Evolutionary conservation across 2,797 vertebrate species (phyloP), one percentile per base, ranked within the genome.

Genomic region (Poliocrania exsul): DNA sequence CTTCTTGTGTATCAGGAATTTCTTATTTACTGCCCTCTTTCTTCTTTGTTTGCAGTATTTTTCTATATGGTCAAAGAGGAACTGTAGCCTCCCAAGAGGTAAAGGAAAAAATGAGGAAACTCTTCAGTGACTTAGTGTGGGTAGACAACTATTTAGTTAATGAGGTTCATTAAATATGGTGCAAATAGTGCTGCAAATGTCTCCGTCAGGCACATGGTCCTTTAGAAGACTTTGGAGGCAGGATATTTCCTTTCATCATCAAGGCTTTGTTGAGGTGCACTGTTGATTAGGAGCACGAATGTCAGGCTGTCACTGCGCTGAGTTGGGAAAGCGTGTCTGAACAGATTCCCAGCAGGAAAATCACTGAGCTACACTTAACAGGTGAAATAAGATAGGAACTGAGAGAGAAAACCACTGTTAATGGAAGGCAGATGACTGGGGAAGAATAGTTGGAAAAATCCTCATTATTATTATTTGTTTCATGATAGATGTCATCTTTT

Each of bases 161-260:
- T 81, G 75, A 95, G 87, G 53, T 97, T 93, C 95, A 88, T 96
- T 92, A 97, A 93, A 90, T 87, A 75, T 67, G 50, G 84, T 92
- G 85, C 92, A 97, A 96, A 93, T 85, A 94, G 84, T 78, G 85
- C 93, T 92, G 96, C 80, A 96, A 93, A 78, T 89, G 71, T 83
- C 95, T 97, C 96, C 28, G 13, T 97, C 96, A 97, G 90, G 92
- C 91, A 96, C 85, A 94, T 96, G 91, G 96, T 53, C 95, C 86
- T 95, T 95, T 64, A 81, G 95, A 95, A 95, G 94, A 53, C 81
- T 93, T 94, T 62, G 90, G 95, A 97, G 91, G 81, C 85, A 82
- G 95, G 74, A 84, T 94, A 92, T 88, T 94, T 91, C 85, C 87
- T 98, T 97, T 97, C 96, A 97, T 97, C 97, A 95, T 37, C 15